Evolutionary conservation across 1,140 invertebrate species (phyloP).

Genomic region (Camponotus floridanus): DNA sequence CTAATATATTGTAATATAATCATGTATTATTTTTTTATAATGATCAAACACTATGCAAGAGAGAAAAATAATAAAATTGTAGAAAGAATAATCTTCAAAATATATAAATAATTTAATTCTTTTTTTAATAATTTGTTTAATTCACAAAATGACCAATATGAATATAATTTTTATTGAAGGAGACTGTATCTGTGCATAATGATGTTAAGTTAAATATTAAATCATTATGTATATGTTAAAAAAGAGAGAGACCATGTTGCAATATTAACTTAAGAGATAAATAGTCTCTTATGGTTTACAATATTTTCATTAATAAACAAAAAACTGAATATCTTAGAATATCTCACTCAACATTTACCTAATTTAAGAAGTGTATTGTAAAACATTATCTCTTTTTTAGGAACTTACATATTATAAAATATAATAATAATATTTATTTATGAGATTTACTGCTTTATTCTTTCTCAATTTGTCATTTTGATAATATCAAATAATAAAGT

Average conservation of each 20-base stretch:
- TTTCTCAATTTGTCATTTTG: conserved; percentile 86
- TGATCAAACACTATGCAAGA: neutral
- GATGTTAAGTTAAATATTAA: conserved; percentile 9
- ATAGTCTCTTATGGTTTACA: neutral
- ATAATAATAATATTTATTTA: neutral
- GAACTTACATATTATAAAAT: neutral
- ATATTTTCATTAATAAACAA: neutral
- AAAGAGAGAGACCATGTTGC: neutral
- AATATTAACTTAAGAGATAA: neutral
- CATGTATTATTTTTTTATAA: neutral
- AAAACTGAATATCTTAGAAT: neutral
- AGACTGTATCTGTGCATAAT: conserved; percentile 51
- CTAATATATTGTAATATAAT: neutral
- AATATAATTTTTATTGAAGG: neutral
- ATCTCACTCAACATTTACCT: neutral
- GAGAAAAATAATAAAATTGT: neutral
- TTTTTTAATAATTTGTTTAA: neutral
- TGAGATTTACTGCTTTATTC: neutral
- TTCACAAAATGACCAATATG: neutral
- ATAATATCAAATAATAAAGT: conserved; percentile 88
- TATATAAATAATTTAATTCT: neutral
- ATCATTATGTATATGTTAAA: neutral
- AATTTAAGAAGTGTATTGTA: neutral
- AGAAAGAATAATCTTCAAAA: neutral
- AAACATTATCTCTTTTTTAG: neutral